Percentiles rank a stretch among this genome's conserved stretches.
These are phyloP conservation scores for Microcebus griseorufus DNA, from an alignment of 2,113 vertebrate genomes.

Conservation along the genomic window DNA sequence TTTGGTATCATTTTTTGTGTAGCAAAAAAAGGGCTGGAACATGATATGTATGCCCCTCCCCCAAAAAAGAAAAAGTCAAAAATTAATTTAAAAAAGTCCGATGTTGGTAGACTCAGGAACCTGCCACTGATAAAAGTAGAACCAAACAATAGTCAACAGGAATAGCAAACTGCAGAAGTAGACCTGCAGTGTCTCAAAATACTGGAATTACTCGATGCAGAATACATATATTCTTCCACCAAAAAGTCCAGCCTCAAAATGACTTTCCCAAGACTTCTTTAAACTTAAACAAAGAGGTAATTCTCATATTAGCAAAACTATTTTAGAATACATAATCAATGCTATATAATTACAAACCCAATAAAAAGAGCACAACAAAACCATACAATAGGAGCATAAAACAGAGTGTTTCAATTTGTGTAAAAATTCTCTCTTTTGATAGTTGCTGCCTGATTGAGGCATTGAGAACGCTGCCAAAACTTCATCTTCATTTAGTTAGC, in stretches of 20 bases:
- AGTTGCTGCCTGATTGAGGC: background rate
- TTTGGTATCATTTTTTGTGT: background rate
- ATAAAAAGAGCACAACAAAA: conserved; percentile 9
- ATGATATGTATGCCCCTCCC: background rate
- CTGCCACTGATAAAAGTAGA: background rate
- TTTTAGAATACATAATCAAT: background rate
- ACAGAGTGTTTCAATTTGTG: background rate
- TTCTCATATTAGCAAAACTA: background rate
- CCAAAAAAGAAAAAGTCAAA: background rate
- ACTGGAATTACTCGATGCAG: background rate
- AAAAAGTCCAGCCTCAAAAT: background rate
- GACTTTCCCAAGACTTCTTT: background rate
- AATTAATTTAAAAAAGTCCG: background rate
- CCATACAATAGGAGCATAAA: background rate
- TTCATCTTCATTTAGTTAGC: background rate
- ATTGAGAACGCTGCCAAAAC: background rate
- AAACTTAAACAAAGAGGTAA: background rate
- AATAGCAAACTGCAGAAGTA: background rate
- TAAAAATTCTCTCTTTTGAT: background rate
- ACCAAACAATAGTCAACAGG: background rate
- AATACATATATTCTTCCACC: background rate
- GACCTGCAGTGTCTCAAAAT: background rate
- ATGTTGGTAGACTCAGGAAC: background rate
- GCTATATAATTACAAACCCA: background rate
- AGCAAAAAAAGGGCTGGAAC: background rate